Conservation (phyloP, 1,140 invertebrate genomes). For the Paraescarpia echinospica region DNA sequence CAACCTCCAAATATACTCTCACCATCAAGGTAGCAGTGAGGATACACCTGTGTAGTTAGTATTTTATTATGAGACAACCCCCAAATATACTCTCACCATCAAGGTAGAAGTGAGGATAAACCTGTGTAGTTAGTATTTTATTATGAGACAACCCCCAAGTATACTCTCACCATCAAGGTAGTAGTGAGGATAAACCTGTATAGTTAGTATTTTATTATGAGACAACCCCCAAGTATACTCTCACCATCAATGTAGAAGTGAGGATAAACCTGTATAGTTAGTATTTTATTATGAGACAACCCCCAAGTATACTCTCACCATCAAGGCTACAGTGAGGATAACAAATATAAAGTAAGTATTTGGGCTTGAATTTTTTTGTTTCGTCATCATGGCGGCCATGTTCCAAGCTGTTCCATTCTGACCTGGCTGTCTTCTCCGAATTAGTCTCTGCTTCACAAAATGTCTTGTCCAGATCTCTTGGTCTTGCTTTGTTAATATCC, state of each 20-base stretch:
- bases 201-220: too few species aligned
- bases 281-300: slow-evolving; percentile 93
- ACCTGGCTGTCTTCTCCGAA: too few species aligned
- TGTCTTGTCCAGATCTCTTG: too few species aligned
- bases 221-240: slow-evolving; percentile 55
- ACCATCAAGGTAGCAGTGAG: too few species aligned
- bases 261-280: slow-evolving; percentile 64
- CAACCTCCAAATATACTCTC: slow-evolving; percentile 72
- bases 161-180: slow-evolving; percentile 85
- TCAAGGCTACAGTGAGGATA: slow-evolving; percentile 61
- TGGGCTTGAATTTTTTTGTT: not conserved
- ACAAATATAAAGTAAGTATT: not conserved
- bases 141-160: slow-evolving; percentile 92
- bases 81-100: slow-evolving; percentile 93
- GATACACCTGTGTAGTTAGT: slow-evolving; percentile 57
- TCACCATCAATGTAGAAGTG: slow-evolving; percentile 93
- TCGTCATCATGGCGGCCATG: too few species aligned
- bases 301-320: slow-evolving; percentile 93
- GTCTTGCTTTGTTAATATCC: too few species aligned
- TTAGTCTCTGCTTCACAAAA: too few species aligned
- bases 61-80: slow-evolving; percentile 90
- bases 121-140: too few species aligned
- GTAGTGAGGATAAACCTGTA: slow-evolving; percentile 76
- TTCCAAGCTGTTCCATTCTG: too few species aligned
- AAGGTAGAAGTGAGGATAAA: slow-evolving; percentile 80